phyloP scores from a whole-genome alignment of 2,113 vertebrate species.

The Aptenodytes forsteri region DNA sequence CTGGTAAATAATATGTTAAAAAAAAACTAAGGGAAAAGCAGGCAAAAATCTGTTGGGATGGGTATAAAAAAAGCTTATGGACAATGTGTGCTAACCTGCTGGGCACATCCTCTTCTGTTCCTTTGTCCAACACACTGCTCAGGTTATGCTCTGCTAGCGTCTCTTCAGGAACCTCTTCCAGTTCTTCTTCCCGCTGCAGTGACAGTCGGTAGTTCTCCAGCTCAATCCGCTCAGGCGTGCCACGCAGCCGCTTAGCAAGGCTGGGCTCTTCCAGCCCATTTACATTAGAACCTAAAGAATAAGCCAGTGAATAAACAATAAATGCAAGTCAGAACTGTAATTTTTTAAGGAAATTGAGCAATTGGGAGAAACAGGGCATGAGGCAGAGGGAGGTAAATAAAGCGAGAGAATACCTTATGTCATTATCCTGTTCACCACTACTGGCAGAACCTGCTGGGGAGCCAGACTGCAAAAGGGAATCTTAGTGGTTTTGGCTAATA shows the following conservation, averaged over 20 bases:
- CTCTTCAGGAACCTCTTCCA: constrained; percentile 97
- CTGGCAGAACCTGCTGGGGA: background rate
- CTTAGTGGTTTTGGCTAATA: background rate
- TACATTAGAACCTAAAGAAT: constrained; percentile 72
- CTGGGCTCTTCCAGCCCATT: constrained; percentile 91
- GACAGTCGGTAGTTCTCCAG: constrained; percentile 95
- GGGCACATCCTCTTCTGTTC: constrained; percentile 81
- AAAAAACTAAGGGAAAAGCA: background rate
- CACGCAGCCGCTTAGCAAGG: constrained; percentile 87
- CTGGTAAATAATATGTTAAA: fast-evolving
- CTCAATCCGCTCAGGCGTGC: constrained; percentile 94
- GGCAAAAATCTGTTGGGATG: background rate
- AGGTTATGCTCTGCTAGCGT: constrained; percentile 95
- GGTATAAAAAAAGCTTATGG: background rate
- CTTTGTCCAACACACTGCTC: constrained; percentile 92
- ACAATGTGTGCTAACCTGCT: constrained; percentile 82
- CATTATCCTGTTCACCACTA: background rate
- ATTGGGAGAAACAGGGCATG: background rate
- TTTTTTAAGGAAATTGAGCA: background rate
- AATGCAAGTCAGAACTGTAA: background rate
- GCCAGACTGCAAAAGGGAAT: background rate
- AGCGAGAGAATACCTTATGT: background rate
- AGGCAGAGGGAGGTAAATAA: background rate
- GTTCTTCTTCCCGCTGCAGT: constrained; percentile 86
- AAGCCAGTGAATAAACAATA: background rate